phyloP scores from a whole-genome alignment of 2,113 vertebrate species.

The Numenius arquata region DNA sequence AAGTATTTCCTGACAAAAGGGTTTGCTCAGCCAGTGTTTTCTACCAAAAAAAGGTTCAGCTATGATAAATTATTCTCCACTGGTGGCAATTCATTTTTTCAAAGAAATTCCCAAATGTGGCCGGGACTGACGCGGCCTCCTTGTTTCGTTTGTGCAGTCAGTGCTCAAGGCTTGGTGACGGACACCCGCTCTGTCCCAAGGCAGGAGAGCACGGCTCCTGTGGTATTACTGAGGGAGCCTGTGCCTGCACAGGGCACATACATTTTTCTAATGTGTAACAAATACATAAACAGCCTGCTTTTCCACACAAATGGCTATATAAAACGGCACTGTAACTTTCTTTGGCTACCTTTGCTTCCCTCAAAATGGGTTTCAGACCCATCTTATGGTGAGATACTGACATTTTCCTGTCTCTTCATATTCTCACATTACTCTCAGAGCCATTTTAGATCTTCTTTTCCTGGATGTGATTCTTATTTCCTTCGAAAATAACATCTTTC shows the following conservation, averaged over 20 bases:
- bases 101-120: neutral
- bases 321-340: neutral
- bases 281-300: neutral
- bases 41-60: neutral
- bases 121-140: neutral
- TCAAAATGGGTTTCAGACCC: neutral
- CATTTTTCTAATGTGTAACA: neutral
- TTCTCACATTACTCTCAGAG: neutral
- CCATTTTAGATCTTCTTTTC: neutral
- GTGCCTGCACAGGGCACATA: neutral
- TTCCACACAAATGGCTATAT: neutral
- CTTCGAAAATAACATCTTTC: neutral
- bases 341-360: neutral
- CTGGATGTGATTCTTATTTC: neutral
- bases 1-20: neutral
- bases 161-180: neutral
- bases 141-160: neutral
- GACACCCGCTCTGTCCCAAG: neutral
- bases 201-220: neutral
- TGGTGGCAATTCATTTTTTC: neutral
- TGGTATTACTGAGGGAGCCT: neutral
- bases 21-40: neutral
- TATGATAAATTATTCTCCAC: constrained; percentile 22
- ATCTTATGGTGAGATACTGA: neutral
- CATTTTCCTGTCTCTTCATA: neutral